Base-by-base conservation (phyloP, 2,888 invertebrate species). In the Bursaphelenchus okinawaensis region DNA sequence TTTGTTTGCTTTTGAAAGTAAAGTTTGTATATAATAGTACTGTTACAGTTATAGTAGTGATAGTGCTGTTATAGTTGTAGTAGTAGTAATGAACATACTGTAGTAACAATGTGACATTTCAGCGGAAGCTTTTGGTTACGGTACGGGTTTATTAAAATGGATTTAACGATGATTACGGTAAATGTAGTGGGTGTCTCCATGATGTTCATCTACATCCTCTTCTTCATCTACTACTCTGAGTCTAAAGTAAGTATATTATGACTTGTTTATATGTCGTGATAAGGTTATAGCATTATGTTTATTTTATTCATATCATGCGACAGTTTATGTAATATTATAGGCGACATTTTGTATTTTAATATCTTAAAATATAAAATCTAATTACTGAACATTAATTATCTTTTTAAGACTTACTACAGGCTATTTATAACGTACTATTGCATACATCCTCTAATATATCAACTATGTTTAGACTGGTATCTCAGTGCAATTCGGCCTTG, bases 61-160 rank as follows among this genome's bases (percentile, higher is more conserved):
- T 1, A 62, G 63, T 67, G 22, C 28, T 20, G 19, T 51, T 65
- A 9, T 12, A 40, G n/a, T 40, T n/a, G 40, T 9, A n/a, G 40
- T 9, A n/a, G n/a, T 12, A 40, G n/a, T n/a, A 40, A n/a, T 40
- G n/a, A 40, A 9, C n/a, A 12, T 40, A n/a, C 9, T 40, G 40
- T 40, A 12, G 9, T 40, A 40, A 40, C 40, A 40, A n/a, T n/a
- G 40, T 12, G n/a, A 40, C n/a, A 9, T 54, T 54, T 54, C 23
- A 54, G 54, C n/a, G 88, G 89, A 78, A 87, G 87, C 73, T 85
- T 91, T 64, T 92, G 92, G 92, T 84, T 91, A 29, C 85, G 89
- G 57, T 92, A 92, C 84, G 91, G 91, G 29, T 84, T 89, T 69
- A 83, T 89, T 63, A 90, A 90, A 76, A 84, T 86, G 71, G 91